Evolutionary conservation across 1,140 invertebrate species (phyloP).

Genomic region (Ceratina calcarata): DNA sequence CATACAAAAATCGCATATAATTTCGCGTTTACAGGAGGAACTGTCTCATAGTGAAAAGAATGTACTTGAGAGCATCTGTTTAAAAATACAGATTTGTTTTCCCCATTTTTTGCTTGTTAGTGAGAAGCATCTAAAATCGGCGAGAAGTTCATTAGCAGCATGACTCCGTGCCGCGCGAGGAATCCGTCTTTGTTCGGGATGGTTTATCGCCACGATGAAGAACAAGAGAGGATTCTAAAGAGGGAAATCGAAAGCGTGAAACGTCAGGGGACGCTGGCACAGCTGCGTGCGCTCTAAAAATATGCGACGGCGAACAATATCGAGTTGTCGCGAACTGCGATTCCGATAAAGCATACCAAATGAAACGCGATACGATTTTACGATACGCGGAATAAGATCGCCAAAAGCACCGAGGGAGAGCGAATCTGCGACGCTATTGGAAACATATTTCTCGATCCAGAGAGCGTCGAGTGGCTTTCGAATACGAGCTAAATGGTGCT

Average conservation of each 20-base stretch:
- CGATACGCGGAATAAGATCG: not conserved
- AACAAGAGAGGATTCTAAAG: conserved; percentile 41
- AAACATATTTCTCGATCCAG: not conserved
- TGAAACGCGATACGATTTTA: conserved; percentile 11
- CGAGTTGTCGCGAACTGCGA: conserved; percentile 15
- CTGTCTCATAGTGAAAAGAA: no score
- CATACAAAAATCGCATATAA: no score
- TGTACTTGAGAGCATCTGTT: no score
- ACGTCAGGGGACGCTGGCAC: conserved; percentile 44
- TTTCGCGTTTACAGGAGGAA: no score
- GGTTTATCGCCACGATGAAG: conserved; percentile 55
- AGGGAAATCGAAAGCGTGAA: conserved; percentile 45
- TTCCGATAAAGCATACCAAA: conserved; percentile 1
- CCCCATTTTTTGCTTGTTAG: conserved; percentile 29
- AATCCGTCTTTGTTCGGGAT: conserved; percentile 65
- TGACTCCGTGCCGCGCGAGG: conserved; percentile 54
- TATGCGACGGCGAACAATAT: conserved; percentile 39
- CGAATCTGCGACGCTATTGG: not conserved
- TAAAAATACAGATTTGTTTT: no score
- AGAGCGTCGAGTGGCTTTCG: no score
- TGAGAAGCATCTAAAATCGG: conserved; percentile 60
- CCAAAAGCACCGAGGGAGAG: not conserved
- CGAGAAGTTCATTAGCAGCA: conserved; percentile 60
- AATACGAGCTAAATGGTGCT: no score
- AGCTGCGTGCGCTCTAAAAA: conserved; percentile 55